Evolutionary conservation across 2,797 vertebrate genomes (phyloP), one percentile per base, ranked within the genome.

Genomic region (Lerista edwardsae): DNA sequence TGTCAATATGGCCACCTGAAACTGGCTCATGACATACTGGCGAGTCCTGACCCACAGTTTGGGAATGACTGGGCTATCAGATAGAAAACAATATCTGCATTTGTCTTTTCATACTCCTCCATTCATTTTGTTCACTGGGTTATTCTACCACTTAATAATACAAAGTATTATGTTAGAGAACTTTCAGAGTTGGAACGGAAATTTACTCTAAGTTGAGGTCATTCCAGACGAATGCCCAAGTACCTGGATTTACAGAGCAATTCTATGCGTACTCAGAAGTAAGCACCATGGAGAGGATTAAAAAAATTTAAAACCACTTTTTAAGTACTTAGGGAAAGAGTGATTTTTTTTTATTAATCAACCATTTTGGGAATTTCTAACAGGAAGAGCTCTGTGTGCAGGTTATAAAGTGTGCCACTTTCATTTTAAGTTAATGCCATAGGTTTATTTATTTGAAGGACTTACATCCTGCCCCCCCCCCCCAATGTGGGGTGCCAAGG

Each of bases 301-400:
- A 44, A 44, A 44, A 44, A 44, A 4, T 44, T 44, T 44, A 44
- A 44, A 44, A 44, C 41, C 9, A 44, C 41, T 44, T 44, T 9
- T 44, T 4, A 44, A 44, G 9, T 4, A 44, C 9, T 4, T 44
- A 4, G 31, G 71, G 79, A 55, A 34, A 59, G n/a, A 0, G 0
- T 0, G 0, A 21, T n/a, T 9, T 85, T 69, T 75, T 47, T 8
- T 0, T 23, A 82, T 76, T 82, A 93, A 93, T 92, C 88, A 93
- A 0, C 39, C 6, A 17, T 62, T 29, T 39, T 15, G 51, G 76
- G 29, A 61, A 6, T 6, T 41, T 34, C 34, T 27, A 67, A 75
- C 29, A 57, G 80, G 61, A 0, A 19, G 39, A 23, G 4, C 57
- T 64, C 19, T 2, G 67, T 17, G 34, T 57, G 57, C 75, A 31